Base-by-base conservation (phyloP, 2,113 vertebrate species). In the Erythrocercus mccallii region DNA sequence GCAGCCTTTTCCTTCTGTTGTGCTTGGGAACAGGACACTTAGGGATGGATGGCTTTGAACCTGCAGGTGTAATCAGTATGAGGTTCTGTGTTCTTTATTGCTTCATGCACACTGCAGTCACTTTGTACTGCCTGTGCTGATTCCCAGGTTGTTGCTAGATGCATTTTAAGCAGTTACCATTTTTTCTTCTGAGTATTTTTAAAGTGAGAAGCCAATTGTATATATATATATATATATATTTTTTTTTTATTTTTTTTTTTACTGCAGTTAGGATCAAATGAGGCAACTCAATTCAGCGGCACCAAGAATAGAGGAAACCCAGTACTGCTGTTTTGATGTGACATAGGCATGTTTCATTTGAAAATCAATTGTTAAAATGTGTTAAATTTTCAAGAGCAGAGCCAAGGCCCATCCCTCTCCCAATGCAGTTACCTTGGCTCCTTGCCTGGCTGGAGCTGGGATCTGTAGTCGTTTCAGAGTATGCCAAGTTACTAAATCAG, bases 381-480 rank as follows among this genome's bases (percentile, higher is more conserved):
- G 66, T 90, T 94, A 64, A 51, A 64, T 31, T 86, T 86, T 76
- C 53, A 72, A 76, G 37, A 84, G 81, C 65, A 54, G 65, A 84
- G 61, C 83, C 81, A 79, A 88, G 42, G 51, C 40, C 40, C 86
- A 50, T 85, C 47, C 81, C 48, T 92, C 60, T 96, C 37, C 61
- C 77, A 37, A 11, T 37, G 38, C 20, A 56, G 91, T 45, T 84
- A 22, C 42, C 66, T 85, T 94, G 91, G 76, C 77, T 95, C 56
- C 58, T 85, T 91, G 87, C 84, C 94, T 90, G 81, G 45, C 66
- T 65, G 7, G 38, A 87, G 28, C 48, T 91, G 81, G 53, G 85
- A 88, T 94, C 87, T 87, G 7, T n/a, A 76, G 50, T 76, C 20
- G 44, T 94, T 95, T 95, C 84, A 87, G 66, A 90, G 70, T 30